Base-by-base conservation (phyloP, 1,140 invertebrate species). In the Triops longicaudatus region DNA sequence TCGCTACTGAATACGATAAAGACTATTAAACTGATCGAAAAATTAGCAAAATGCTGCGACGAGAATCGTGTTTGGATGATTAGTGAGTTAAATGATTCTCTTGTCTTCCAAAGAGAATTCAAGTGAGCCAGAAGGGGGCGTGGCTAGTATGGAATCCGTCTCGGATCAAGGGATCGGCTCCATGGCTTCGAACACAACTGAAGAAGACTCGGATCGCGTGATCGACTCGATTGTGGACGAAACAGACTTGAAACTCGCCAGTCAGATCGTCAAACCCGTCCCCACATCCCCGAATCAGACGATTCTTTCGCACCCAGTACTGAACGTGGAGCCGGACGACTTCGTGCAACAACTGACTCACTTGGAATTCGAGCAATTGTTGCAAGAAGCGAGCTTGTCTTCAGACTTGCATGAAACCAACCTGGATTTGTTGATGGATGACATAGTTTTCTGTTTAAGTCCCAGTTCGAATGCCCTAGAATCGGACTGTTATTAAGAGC, bases 181-280 rank as follows among this genome's bases (percentile, higher is more conserved):
- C 26, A 88, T 89, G 63, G 79, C 74, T 44, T 28, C 37, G 17
- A 50, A 74, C 72, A 26, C 26, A 1, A 72, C 63, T 37, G 7
- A 9, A 17, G 28, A 73, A 10, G 50, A 73, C 26, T 78, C 77
- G 5, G 82, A 85, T 37, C 78, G 80, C 17, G 80, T 87, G 28
- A 87, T 89, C 71, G 87, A 89, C 27, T 82, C 84, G 27, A 88
- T 89, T 79, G 79, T 88, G 6, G 83, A 86, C 77, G 82, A 84
- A 1, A 85, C 87, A 50, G 89, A 91, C 80, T 82, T 87, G 0
- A 87, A 87, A 81, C 83, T 91, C 0, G 81, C 91, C 26, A 83
- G 85, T 22, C 63, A 44, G 22, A 77, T 77, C 50, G 4, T 77
- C 6, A 27, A 42, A 1, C 17, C 41, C 42, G 42, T 22, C n/a